phyloP scores from a whole-genome alignment of 2,888 invertebrate genomes.

The Bimastos eiseni region DNA sequence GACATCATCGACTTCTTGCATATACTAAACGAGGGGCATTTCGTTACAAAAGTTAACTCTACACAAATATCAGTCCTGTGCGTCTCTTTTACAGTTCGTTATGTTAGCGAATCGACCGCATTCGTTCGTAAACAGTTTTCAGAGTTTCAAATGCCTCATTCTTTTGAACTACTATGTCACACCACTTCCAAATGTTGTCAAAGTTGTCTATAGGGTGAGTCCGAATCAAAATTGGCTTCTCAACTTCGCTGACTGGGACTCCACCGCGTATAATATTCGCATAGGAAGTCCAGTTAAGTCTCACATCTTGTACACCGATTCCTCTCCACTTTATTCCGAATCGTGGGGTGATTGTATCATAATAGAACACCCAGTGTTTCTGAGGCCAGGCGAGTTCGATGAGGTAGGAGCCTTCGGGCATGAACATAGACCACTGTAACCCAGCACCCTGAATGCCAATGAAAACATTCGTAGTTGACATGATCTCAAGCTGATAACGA shows the following conservation, averaged over 20 bases:
- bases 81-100: no score
- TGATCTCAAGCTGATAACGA: constrained; percentile 18
- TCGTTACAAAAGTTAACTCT: no score
- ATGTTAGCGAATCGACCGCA: neutral
- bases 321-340: constrained; percentile 26
- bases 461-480: constrained; percentile 23
- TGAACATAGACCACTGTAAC: constrained; percentile 39
- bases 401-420: constrained; percentile 32
- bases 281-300: constrained; percentile 35
- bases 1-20: no score
- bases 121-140: neutral
- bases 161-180: constrained; percentile 32
- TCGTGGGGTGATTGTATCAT: neutral
- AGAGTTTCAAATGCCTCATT: neutral
- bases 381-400: constrained; percentile 39
- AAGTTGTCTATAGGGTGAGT: neutral
- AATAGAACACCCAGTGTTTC: constrained; percentile 34
- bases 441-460: constrained; percentile 39
- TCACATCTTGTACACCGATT: constrained; percentile 14
- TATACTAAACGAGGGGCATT: no score
- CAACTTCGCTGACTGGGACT: neutral
- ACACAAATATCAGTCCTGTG: no score
- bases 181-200: constrained; percentile 40
- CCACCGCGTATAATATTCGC: constrained; percentile 25
- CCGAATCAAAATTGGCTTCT: constrained; percentile 10